These are phyloP conservation scores for Nysson spinosus DNA, from an alignment of 2,888 invertebrate genomes.

Conservation along the genomic window DNA sequence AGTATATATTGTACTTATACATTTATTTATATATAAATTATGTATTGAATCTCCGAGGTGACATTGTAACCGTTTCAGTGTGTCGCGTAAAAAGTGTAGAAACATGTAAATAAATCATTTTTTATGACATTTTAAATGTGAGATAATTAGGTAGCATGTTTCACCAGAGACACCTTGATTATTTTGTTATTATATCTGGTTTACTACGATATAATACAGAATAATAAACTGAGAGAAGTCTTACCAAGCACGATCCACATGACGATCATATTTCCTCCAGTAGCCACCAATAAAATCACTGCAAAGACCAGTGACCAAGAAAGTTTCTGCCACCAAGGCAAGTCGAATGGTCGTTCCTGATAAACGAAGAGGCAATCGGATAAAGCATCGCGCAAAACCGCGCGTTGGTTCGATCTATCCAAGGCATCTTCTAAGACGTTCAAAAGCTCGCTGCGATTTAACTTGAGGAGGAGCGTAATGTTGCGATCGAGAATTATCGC, in stretches of 20 bases:
- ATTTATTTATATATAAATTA: no score
- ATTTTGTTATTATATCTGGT: not conserved
- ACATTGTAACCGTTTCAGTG: no score
- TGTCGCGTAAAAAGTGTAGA: no score
- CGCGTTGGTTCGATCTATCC: conserved; percentile 44
- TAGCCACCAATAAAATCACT: conserved; percentile 87
- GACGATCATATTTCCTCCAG: conserved; percentile 92
- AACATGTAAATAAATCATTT: no score
- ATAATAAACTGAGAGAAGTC: conserved; percentile 63
- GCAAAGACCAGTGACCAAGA: conserved; percentile 88
- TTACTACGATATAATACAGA: not conserved
- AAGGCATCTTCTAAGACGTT: conserved; percentile 56
- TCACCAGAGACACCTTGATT: no score
- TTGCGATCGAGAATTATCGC: conserved; percentile 56
- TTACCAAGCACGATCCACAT: conserved; percentile 95
- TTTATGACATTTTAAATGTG: no score
- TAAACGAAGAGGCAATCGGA: conserved; percentile 55
- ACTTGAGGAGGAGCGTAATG: conserved; percentile 46
- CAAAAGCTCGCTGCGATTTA: conserved; percentile 60
- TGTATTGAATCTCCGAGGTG: no score
- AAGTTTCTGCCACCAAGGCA: conserved; percentile 83
- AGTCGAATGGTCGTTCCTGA: conserved; percentile 72
- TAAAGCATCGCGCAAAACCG: conserved; percentile 52
- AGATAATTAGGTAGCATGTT: no score
- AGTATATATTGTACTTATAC: no score